Percentiles rank a stretch among this genome's conserved stretches.
Conservation (phyloP, 2,113 vertebrate species). For the Regulus satrapa region DNA sequence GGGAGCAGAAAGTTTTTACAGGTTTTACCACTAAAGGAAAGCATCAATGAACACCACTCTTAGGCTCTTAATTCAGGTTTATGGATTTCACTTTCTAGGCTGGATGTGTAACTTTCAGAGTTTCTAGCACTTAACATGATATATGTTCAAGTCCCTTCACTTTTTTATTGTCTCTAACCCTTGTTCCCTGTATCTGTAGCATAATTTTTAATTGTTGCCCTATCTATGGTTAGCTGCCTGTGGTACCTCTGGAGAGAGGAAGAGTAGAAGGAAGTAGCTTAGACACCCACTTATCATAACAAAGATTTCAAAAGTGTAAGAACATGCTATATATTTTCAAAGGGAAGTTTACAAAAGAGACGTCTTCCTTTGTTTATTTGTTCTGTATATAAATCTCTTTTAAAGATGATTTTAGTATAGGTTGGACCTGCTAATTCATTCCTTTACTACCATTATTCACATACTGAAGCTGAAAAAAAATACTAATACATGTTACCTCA, state of each 20-base stretch:
- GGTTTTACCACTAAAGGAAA: not conserved
- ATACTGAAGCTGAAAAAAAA: not conserved
- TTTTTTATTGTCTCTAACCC: not conserved
- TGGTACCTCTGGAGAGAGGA: not conserved
- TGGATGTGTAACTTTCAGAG: not conserved
- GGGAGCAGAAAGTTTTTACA: not conserved
- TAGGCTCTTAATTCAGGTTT: not conserved
- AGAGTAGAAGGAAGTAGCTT: not conserved
- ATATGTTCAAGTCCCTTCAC: not conserved
- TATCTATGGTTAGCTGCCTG: not conserved
- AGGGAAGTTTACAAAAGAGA: not conserved
- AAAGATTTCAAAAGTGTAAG: not conserved
- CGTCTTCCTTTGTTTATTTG: not conserved
- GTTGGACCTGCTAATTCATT: not conserved
- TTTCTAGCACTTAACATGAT: not conserved
- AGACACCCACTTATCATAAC: not conserved
- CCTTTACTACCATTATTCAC: not conserved
- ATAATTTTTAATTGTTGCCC: not conserved
- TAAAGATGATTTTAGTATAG: not conserved
- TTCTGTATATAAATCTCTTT: not conserved
- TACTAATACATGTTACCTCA: not conserved
- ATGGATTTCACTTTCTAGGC: not conserved
- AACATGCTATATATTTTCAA: not conserved
- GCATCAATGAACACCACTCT: not conserved
- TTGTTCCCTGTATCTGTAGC: not conserved